Conservation (phyloP, 2,113 vertebrate species). For the Castor canadensis region DNA sequence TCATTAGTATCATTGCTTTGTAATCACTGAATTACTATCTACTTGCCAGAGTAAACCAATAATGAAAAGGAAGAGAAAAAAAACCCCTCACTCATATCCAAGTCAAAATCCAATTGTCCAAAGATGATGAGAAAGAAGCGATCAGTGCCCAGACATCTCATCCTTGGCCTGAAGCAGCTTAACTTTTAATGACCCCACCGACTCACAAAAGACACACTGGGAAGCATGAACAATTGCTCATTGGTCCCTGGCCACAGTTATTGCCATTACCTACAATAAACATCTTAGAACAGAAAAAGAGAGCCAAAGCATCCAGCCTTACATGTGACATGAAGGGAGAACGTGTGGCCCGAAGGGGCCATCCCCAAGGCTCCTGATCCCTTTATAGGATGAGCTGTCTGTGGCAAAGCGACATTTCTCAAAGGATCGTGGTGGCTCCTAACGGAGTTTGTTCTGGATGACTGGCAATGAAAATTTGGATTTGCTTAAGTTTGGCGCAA, state of each 20-base stretch:
- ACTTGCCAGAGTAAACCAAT: conserved; percentile 45
- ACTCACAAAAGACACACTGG: neutral
- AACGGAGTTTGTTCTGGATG: conserved; percentile 58
- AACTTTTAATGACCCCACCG: neutral
- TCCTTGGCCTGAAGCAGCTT: conserved; percentile 50
- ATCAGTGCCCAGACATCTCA: conserved; percentile 26
- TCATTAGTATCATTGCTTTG: neutral
- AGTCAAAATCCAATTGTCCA: conserved; percentile 66
- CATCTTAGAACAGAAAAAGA: neutral
- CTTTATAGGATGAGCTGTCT: neutral
- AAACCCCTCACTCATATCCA: neutral
- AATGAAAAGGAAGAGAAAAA: neutral
- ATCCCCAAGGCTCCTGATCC: neutral
- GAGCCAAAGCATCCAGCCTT: neutral
- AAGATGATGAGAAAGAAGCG: conserved; percentile 50
- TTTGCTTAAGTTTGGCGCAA: conserved; percentile 42
- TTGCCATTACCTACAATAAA: neutral
- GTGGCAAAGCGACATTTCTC: neutral
- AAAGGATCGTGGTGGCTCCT: neutral
- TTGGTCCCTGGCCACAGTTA: neutral
- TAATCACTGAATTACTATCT: neutral
- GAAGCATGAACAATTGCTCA: conserved; percentile 10
- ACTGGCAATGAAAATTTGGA: conserved; percentile 38
- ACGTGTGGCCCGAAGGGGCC: neutral
- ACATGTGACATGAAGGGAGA: neutral